A percentile compares a stretch with the other conserved stretches of the same genome.
Evolutionary conservation across 2,797 vertebrate genomes (phyloP).

Genomic region (Chanos chanos): DNA sequence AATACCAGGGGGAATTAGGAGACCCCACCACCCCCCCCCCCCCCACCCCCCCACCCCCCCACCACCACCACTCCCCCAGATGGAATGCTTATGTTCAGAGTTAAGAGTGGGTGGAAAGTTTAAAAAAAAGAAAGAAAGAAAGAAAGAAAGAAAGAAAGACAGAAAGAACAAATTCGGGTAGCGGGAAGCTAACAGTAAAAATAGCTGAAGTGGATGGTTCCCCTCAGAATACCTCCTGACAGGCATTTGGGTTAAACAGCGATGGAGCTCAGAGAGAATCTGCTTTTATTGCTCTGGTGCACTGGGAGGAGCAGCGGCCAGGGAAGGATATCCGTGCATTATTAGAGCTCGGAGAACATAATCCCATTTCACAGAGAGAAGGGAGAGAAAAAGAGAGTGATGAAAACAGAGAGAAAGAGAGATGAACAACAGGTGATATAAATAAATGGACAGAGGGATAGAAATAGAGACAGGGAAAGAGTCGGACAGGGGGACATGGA

Average conservation of each 20-base stretch:
- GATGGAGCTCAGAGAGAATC: conserved; percentile 64
- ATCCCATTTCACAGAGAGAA: conserved; percentile 58
- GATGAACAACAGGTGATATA: conserved; percentile 44
- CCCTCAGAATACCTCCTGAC: conserved; percentile 40
- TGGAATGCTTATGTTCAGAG: no score
- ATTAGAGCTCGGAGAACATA: conserved; percentile 75
- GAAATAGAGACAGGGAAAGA: no score
- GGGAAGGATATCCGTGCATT: conserved; percentile 74
- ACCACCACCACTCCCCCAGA: no score
- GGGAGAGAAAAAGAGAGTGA: conserved; percentile 15
- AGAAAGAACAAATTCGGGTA: conserved; percentile 39
- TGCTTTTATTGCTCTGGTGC: conserved; percentile 78
- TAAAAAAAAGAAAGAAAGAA: no score
- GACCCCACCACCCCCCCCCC: no score
- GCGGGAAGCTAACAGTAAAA: conserved; percentile 67
- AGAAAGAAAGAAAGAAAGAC: conserved; percentile 25
- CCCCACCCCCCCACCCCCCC: no score
- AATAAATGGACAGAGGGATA: not conserved
- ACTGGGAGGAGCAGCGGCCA: conserved; percentile 63
- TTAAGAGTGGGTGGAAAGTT: no score
- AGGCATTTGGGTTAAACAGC: conserved; percentile 70
- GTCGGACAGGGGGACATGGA: not conserved
- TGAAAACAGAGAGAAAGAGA: conserved; percentile 1
- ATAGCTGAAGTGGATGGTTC: conserved; percentile 66
- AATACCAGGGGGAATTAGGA: no score